Evolutionary conservation across 1,140 invertebrate species (phyloP).

Genomic region (Neodiprion virginianus): DNA sequence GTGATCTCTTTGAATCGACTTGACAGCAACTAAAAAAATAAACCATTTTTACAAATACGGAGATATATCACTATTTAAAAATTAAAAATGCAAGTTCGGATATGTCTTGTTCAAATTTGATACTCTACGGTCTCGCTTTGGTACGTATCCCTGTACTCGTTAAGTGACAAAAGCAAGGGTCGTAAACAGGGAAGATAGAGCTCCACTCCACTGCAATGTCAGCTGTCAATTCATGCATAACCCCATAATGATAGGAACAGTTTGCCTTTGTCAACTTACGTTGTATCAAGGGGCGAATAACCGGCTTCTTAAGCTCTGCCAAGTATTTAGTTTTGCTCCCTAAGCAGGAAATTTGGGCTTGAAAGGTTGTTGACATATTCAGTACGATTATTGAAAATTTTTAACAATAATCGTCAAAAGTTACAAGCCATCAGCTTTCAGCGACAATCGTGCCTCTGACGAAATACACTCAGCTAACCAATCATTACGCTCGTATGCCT

Average conservation of each 20-base stretch:
- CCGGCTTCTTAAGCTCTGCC: conserved; percentile 46
- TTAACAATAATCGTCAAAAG: neutral
- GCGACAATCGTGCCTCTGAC: too few relatives aligned
- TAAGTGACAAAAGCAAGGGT: too few relatives aligned
- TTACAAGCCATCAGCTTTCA: neutral
- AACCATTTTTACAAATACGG: conserved; percentile 18
- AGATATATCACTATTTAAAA: conserved; percentile 6
- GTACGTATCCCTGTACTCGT: too few relatives aligned
- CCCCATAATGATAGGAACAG: neutral
- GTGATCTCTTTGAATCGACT: conserved; percentile 51
- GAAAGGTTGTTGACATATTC: conserved; percentile 24
- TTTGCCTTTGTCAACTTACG: conserved; percentile 38
- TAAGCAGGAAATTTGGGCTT: conserved; percentile 42
- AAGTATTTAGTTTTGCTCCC: conserved; percentile 48
- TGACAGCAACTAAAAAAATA: conserved; percentile 52
- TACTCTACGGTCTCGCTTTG: neutral
- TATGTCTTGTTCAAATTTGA: conserved; percentile 12
- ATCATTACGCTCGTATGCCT: too few relatives aligned
- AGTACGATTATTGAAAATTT: neutral
- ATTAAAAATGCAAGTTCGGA: conserved; percentile 6
- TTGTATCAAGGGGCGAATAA: conserved; percentile 50
- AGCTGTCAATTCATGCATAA: conserved; percentile 12
- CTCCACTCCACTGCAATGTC: neutral
- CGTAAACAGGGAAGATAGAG: too few relatives aligned
- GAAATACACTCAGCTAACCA: too few relatives aligned